Evolutionary conservation across 1,140 invertebrate species (phyloP).

Genomic region (Caenorhabditis latens): DNA sequence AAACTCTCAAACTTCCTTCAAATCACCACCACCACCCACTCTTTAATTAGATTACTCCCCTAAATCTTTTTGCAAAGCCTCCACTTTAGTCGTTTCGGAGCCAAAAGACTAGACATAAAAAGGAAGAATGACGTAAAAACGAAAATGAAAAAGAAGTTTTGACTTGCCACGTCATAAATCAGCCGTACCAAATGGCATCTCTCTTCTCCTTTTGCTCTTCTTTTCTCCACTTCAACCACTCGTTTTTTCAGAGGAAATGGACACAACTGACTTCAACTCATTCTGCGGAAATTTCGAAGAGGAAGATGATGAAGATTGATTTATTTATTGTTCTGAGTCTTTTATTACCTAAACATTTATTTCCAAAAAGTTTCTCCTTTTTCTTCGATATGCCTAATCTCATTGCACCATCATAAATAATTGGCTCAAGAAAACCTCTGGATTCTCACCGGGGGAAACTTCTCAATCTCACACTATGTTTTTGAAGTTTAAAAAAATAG

Average conservation of each 20-base stretch:
- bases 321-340: not conserved
- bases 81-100: not conserved
- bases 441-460: not conserved
- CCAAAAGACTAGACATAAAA: not conserved
- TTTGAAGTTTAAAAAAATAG: no score
- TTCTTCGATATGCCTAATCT: not conserved
- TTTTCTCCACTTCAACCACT: not conserved
- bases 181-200: not conserved
- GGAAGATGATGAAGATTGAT: conserved; percentile 49
- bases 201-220: not conserved
- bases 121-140: not conserved
- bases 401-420: not conserved
- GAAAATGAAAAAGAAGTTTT: not conserved
- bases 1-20: no score
- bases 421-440: not conserved
- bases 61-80: not conserved
- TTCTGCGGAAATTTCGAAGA: conserved; percentile 46
- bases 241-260: conserved; percentile 42
- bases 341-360: not conserved
- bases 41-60: not conserved
- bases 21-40: not conserved
- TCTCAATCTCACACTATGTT: no score
- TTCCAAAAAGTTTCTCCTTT: not conserved
- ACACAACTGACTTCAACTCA: conserved; percentile 45
- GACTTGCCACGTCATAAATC: conserved; percentile 42